A percentile compares a stretch with the other conserved stretches of the same genome.
These are phyloP conservation scores for Cercopithecus mona DNA, from an alignment of 2,113 vertebrate genomes.

Conservation along the genomic window DNA sequence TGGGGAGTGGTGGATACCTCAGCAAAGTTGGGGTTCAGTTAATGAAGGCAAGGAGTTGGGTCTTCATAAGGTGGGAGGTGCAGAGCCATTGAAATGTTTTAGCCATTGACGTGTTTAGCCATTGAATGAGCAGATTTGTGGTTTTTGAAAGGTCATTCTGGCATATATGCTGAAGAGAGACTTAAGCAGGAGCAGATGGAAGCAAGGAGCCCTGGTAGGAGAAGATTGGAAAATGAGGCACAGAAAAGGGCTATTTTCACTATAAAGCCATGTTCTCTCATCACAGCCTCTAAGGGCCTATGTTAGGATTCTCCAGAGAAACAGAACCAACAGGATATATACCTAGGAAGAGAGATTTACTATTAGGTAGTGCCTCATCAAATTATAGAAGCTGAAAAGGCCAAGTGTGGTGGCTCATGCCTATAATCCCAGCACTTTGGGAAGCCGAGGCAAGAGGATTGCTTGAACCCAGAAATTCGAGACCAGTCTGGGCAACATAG, in stretches of 20 bases:
- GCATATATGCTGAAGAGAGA: background rate
- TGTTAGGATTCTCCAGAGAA: background rate
- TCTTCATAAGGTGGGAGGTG: background rate
- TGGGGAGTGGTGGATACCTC: background rate
- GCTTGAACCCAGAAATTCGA: background rate
- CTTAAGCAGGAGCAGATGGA: background rate
- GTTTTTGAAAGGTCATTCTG: background rate
- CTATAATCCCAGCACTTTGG: background rate
- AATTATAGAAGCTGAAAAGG: background rate
- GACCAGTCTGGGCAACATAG: background rate
- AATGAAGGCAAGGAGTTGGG: background rate
- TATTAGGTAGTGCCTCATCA: background rate
- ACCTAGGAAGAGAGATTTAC: background rate
- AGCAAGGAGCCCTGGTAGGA: background rate
- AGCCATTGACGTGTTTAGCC: background rate
- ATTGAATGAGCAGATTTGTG: background rate
- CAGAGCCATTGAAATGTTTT: background rate
- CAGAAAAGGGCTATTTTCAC: accelerated
- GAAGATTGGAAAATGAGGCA: background rate
- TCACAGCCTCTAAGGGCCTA: background rate
- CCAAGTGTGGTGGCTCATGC: background rate
- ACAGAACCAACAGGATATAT: background rate
- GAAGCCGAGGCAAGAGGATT: background rate
- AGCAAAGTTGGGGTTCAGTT: background rate
- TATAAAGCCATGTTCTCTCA: background rate